Evolutionary conservation across 2,888 invertebrate species (phyloP).

Genomic region (Cremastinae sp.): DNA sequence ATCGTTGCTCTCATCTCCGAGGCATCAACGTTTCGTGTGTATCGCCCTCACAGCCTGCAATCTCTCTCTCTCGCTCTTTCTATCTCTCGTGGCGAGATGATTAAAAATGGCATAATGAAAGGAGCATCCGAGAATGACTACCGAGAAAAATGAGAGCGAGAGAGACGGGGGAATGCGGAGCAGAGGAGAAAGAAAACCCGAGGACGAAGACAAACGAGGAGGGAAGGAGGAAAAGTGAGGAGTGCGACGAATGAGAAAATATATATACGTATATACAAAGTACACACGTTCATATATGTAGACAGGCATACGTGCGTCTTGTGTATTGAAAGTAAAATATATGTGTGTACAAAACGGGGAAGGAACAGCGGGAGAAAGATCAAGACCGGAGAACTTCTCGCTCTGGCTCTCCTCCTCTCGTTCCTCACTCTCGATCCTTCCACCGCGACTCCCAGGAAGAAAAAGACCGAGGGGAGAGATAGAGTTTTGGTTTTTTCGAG

Average conservation of each 20-base stretch:
- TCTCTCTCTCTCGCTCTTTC: conserved; percentile 51
- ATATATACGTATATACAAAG: conserved; percentile 34
- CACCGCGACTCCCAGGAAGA: conserved; percentile 48
- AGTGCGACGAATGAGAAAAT: conserved; percentile 54
- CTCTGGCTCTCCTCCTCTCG: conserved; percentile 4
- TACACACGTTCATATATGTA: background rate
- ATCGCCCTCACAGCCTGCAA: too few relatives aligned
- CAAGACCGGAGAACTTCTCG: conserved; percentile 49
- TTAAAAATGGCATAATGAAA: conserved; percentile 79
- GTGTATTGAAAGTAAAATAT: background rate
- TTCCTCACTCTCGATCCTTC: conserved; percentile 2
- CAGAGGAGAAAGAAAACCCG: conserved; percentile 23
- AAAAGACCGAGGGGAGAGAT: conserved; percentile 38
- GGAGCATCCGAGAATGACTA: conserved; percentile 73
- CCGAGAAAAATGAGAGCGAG: conserved; percentile 66
- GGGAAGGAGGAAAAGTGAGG: conserved; percentile 33
- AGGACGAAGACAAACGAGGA: conserved; percentile 45
- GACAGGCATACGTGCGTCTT: too few relatives aligned
- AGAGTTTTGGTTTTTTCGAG: conserved; percentile 74
- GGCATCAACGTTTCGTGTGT: conserved; percentile 42
- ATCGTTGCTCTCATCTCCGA: conserved; percentile 55
- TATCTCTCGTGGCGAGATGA: conserved; percentile 66
- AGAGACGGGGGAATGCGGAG: conserved; percentile 25
- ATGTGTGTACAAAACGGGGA: conserved; percentile 12
- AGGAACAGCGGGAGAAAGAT: conserved; percentile 29